Evolutionary conservation across 2,113 vertebrate genomes (phyloP).

Genomic region (Manacus vitellinus): DNA sequence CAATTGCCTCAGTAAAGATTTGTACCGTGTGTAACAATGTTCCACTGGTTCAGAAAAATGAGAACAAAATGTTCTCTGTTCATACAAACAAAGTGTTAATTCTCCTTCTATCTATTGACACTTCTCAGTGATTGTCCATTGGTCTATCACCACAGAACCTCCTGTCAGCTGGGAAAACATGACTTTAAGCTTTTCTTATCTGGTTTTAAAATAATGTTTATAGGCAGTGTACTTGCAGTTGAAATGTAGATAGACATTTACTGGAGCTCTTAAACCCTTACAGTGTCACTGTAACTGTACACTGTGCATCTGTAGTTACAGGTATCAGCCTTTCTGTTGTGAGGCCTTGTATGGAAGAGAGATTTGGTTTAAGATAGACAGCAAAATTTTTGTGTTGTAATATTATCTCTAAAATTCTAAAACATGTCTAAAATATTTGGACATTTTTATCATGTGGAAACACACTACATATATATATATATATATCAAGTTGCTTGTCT

Average conservation of each 20-base stretch:
- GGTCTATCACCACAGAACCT: neutral
- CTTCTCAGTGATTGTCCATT: neutral
- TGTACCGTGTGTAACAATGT: neutral
- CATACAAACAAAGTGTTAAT: constrained; percentile 26
- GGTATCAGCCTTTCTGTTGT: constrained; percentile 31
- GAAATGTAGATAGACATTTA: constrained; percentile 60
- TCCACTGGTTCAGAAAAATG: neutral
- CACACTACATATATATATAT: neutral
- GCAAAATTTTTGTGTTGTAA: constrained; percentile 30
- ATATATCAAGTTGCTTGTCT: neutral
- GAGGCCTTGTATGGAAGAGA: constrained; percentile 3
- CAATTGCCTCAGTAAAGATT: neutral
- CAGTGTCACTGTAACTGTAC: neutral
- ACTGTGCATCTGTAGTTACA: neutral
- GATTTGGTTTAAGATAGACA: neutral
- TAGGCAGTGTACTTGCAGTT: constrained; percentile 19
- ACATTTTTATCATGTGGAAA: neutral
- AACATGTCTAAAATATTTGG: constrained; percentile 33
- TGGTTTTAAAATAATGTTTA: constrained; percentile 35
- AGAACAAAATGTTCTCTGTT: constrained; percentile 21
- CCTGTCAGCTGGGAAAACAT: constrained; percentile 25
- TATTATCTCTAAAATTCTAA: constrained; percentile 38
- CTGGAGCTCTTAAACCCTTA: constrained; percentile 52
- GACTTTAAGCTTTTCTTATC: constrained; percentile 17
- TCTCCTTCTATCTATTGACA: neutral